Percentiles rank a stretch among this genome's conserved stretches.
These are phyloP conservation scores for Caenorhabditis remanei DNA, from an alignment of 1,140 invertebrate genomes.

Conservation along the genomic window DNA sequence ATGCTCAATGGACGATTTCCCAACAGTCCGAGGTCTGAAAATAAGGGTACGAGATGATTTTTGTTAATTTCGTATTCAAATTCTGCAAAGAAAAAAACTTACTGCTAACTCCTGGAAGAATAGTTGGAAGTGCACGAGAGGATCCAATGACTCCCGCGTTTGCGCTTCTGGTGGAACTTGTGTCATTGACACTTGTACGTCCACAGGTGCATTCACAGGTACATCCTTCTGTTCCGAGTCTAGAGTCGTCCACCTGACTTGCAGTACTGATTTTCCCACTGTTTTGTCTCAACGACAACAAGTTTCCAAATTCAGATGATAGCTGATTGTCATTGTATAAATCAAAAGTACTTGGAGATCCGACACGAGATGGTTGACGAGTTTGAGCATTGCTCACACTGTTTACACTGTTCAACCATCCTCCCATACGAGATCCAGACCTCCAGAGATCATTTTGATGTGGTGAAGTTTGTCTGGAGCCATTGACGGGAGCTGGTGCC, in stretches of 20 bases:
- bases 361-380: neutral
- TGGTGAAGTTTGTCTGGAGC: neutral
- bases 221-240: neutral
- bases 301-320: neutral
- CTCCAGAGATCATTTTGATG: neutral
- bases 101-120: conserved; percentile 7
- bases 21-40: neutral
- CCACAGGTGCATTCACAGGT: conserved; percentile 1
- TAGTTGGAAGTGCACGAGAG: neutral
- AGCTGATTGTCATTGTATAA: neutral
- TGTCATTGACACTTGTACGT: neutral
- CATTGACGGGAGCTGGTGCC: neutral
- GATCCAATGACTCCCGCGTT: neutral
- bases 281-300: neutral
- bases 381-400: neutral
- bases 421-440: neutral
- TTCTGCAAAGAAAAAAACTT: neutral
- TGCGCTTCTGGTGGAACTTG: no score
- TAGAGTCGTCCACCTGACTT: neutral
- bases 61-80: neutral
- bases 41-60: neutral
- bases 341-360: neutral
- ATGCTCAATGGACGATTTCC: neutral
- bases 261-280: neutral
- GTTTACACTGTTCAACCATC: neutral